Conservation (phyloP, 2,797 vertebrate genomes). For the Falco peregrinus region DNA sequence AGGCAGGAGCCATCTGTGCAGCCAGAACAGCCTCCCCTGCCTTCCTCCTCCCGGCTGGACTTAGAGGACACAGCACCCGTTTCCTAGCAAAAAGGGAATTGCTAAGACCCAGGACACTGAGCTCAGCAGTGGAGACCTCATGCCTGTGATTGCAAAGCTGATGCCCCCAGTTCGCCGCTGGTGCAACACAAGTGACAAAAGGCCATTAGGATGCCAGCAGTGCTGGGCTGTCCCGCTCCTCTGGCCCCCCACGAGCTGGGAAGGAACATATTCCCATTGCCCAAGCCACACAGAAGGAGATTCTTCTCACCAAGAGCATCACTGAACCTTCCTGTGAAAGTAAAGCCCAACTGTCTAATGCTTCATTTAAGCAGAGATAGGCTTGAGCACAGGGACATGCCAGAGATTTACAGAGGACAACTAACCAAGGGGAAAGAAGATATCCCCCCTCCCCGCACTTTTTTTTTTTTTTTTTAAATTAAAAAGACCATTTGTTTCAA, state of each 20-base stretch:
- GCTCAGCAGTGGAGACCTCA: background rate
- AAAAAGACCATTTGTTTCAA: conserved; percentile 65
- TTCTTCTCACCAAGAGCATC: background rate
- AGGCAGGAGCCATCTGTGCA: background rate
- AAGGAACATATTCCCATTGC: background rate
- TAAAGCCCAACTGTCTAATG: background rate
- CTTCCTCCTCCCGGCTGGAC: background rate
- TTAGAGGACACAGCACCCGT: background rate
- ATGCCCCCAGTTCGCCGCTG: background rate
- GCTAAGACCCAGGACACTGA: background rate
- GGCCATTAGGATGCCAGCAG: background rate
- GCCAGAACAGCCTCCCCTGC: background rate
- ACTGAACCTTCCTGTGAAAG: background rate
- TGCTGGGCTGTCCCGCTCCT: background rate
- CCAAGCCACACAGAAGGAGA: background rate
- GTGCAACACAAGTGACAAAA: background rate
- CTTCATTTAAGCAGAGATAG: background rate
- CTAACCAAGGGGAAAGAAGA: conserved; percentile 3
- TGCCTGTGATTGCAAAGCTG: background rate
- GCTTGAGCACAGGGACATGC: background rate
- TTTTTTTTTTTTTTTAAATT: background rate
- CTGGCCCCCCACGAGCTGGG: background rate
- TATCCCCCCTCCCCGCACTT: background rate
- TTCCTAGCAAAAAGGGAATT: background rate
- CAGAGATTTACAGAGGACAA: conserved; percentile 18